Evolutionary conservation across 2,888 invertebrate genomes (phyloP).

Genomic region (Frankliniella intonsa): DNA sequence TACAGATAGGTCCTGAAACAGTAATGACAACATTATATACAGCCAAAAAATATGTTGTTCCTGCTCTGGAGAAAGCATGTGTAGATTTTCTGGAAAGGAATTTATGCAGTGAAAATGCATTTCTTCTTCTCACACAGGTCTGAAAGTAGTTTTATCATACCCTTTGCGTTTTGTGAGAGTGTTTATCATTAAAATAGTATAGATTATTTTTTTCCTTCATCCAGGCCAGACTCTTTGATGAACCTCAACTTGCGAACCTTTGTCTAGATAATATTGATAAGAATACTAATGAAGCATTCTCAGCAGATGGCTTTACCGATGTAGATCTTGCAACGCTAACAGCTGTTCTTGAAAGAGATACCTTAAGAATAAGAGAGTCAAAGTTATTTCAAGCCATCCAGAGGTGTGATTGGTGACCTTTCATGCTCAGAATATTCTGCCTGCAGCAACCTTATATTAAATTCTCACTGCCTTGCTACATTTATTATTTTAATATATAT

Average conservation of each 20-base stretch:
- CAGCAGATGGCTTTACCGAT: slow-evolving; percentile 76
- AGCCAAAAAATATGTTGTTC: slow-evolving; percentile 82
- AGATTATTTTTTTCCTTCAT: neutral
- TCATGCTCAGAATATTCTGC: neutral
- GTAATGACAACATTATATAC: slow-evolving; percentile 84
- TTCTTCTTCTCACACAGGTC: slow-evolving; percentile 64
- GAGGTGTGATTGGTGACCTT: slow-evolving; percentile 44
- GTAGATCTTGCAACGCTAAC: slow-evolving; percentile 75
- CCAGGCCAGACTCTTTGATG: slow-evolving; percentile 73
- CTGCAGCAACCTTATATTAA: neutral
- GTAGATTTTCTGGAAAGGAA: slow-evolving; percentile 69
- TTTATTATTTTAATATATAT: neutral
- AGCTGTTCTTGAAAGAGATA: slow-evolving; percentile 71
- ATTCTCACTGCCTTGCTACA: neutral
- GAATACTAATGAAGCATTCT: slow-evolving; percentile 71
- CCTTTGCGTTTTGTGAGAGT: neutral
- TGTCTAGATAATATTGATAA: slow-evolving; percentile 81
- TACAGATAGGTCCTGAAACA: slow-evolving; percentile 75
- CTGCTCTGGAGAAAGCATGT: slow-evolving; percentile 75
- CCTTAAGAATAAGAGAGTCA: slow-evolving; percentile 70
- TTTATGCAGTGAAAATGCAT: slow-evolving; percentile 76
- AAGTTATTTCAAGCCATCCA: slow-evolving; percentile 70
- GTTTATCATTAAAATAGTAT: neutral
- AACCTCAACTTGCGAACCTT: slow-evolving; percentile 71
- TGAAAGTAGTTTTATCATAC: neutral